Evolutionary conservation across 2,888 invertebrate species (phyloP), one percentile per base, ranked within the genome.

Genomic region (Acanthopleura granulata): DNA sequence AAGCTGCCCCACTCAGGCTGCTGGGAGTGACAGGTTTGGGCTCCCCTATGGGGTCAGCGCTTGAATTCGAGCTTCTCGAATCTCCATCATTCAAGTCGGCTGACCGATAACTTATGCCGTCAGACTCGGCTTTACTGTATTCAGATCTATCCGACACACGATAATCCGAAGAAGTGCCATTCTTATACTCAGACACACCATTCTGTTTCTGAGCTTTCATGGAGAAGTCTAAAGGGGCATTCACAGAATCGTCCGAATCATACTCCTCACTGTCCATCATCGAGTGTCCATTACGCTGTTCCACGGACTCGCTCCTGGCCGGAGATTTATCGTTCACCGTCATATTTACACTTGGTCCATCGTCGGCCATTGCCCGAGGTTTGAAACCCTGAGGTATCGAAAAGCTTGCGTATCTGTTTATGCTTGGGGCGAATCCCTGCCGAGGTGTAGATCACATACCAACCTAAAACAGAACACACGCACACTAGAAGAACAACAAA

Each of bases 1-100:
- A 57, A 25, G 70, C 69, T 14, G 69, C 74, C 16, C 74, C 75
- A 22, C 77, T 75, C 57, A 75, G 29, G 6, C 62, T 72, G 3
- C 74, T 75, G 18, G 75, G 76, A 18, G 74, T 40, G 12, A 77
- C 77, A 49, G 71, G 30, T 29, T 66, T 77, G 22, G 77, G 74
- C 49, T 77, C 77, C 1, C 78, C 78, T 16, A 78, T 75, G 25
- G 22, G 69, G 16, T 25, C 25, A 29, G 69, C 22, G 29, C 30
- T 69, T 6, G 27, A 25, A 18, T 69, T 69, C 25, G 69, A 57
- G 22, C 57, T 57, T 12, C 57, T 57, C 3, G 57, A 57, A 12
- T 57, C 57, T 57, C 57, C 57, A 57, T 57, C 57, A 57, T 57
- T 57, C 40, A 40, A 6, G 22, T 57, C 57, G 18, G 12, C 6